A percentile compares a stretch with the other conserved stretches of the same genome.
Evolutionary conservation across 2,113 vertebrate species (phyloP).

Genomic region (Loxodonta africana): DNA sequence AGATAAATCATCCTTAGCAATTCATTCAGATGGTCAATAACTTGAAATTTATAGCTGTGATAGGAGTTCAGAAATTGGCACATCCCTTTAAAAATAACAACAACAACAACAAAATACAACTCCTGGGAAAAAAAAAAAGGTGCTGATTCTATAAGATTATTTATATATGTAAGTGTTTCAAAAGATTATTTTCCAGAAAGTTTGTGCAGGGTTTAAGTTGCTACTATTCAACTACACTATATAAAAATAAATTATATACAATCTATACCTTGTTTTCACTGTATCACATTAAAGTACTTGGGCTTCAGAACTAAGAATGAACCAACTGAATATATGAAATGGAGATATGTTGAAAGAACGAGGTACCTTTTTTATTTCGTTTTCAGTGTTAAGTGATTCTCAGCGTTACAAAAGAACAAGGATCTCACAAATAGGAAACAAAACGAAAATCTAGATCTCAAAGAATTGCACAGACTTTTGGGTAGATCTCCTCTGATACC

Average conservation of each 20-base stretch:
- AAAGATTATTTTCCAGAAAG: slow-evolving; percentile 91
- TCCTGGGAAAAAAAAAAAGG: slow-evolving; percentile 92
- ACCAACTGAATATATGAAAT: slow-evolving; percentile 80
- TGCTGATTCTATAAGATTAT: slow-evolving; percentile 94
- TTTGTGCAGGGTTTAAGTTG: slow-evolving; percentile 91
- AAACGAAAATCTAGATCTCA: slow-evolving; percentile 82
- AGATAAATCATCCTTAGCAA: slow-evolving; percentile 94
- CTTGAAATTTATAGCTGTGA: slow-evolving; percentile 93
- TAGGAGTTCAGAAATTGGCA: slow-evolving; percentile 93
- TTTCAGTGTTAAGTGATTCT: slow-evolving; percentile 84
- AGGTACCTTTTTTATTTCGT: slow-evolving; percentile 78
- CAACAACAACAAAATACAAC: slow-evolving; percentile 87
- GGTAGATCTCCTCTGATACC: slow-evolving; percentile 87
- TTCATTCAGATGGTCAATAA: slow-evolving; percentile 94
- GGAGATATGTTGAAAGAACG: slow-evolving; percentile 82
- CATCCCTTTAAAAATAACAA: slow-evolving; percentile 90
- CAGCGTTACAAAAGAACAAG: slow-evolving; percentile 85
- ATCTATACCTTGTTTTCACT: slow-evolving; percentile 88
- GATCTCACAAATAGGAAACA: slow-evolving; percentile 83
- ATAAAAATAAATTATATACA: slow-evolving; percentile 86
- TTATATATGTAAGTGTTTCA: slow-evolving; percentile 91
- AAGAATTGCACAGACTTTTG: slow-evolving; percentile 84
- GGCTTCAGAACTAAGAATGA: slow-evolving; percentile 88
- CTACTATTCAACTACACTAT: slow-evolving; percentile 88
- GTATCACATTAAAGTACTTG: slow-evolving; percentile 89